Evolutionary conservation across 2,797 vertebrate genomes (phyloP).

Genomic region (Phaenicophaeus curvirostris): DNA sequence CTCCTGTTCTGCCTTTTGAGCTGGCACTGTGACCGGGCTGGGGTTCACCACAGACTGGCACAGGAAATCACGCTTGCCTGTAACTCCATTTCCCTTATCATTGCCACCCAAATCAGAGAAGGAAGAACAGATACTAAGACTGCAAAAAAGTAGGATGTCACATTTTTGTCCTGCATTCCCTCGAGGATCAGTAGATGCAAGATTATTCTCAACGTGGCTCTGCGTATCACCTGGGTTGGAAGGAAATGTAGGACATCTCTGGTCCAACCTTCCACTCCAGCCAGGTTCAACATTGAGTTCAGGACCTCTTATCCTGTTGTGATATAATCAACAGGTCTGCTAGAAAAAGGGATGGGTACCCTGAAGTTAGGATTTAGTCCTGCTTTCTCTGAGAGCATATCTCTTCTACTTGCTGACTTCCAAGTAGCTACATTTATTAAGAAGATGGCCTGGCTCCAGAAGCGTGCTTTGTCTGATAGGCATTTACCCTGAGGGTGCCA

Average conservation of each 20-base stretch:
- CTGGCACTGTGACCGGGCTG: background rate
- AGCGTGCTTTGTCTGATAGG: background rate
- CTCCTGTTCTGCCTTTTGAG: background rate
- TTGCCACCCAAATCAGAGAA: background rate
- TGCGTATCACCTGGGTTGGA: rapidly evolving
- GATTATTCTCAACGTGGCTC: background rate
- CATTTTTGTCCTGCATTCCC: background rate
- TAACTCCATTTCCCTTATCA: background rate
- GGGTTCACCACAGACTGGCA: background rate
- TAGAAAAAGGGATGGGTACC: background rate
- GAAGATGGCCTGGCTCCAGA: background rate
- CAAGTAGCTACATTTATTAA: background rate
- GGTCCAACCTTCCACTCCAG: background rate
- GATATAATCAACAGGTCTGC: background rate
- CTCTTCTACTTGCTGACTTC: background rate
- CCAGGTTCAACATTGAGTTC: background rate
- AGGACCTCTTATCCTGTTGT: background rate
- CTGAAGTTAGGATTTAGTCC: background rate
- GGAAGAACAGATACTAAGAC: background rate
- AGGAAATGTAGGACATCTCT: background rate
- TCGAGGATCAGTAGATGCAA: background rate
- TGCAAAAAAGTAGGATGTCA: background rate
- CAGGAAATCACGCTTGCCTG: background rate
- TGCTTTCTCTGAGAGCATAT: background rate
- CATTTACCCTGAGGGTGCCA: background rate